These are phyloP conservation scores for Dromaius novaehollandiae DNA, from an alignment of 2,113 vertebrate genomes.

Conservation along the genomic window DNA sequence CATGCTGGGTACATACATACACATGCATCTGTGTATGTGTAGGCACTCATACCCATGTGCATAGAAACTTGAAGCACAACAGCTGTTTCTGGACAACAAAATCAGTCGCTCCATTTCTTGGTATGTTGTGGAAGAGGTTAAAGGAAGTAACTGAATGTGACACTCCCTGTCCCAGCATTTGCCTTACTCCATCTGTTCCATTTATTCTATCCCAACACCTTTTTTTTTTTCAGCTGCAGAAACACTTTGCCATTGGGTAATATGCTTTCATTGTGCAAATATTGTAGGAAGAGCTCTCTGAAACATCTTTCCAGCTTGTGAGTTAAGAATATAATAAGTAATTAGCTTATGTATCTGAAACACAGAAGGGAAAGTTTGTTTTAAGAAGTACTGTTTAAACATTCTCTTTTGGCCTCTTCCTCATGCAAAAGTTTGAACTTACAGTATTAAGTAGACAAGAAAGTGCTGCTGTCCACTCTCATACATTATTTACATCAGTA, in stretches of 20 bases:
- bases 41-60: not conserved
- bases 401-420: not conserved
- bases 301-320: not conserved
- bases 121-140: not conserved
- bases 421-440: not conserved
- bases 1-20: not conserved
- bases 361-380: not conserved
- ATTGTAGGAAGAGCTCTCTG: not conserved
- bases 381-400: not conserved
- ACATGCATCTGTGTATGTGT: not conserved
- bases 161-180: not conserved
- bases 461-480: not conserved
- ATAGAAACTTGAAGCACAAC: not conserved
- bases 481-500: not conserved
- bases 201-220: not conserved
- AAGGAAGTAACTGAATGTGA: not conserved
- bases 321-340: not conserved
- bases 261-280: not conserved
- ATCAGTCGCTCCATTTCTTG: not conserved
- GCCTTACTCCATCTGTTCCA: not conserved
- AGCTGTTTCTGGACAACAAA: conserved; percentile 19
- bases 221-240: not conserved
- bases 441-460: not conserved
- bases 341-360: not conserved
- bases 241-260: not conserved